Base-by-base conservation (phyloP, 2,113 vertebrate genomes). In the Numida meleagris region DNA sequence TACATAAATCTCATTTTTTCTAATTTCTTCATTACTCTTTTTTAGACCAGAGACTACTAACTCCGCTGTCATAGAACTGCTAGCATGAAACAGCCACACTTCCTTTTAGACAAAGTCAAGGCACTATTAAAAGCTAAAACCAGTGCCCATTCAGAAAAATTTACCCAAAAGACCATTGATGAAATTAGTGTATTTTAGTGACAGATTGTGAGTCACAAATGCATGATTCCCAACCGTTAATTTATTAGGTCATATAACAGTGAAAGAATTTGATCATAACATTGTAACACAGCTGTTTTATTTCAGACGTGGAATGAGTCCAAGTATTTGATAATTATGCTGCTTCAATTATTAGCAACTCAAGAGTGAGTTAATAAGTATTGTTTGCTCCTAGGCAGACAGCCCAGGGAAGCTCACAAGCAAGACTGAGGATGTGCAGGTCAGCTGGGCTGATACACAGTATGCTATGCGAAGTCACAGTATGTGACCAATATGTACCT, bases 261-360 rank as follows among this genome's bases (percentile, higher is more conserved):
- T 33, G 95, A 34, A 88, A 71, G 86, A 75, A 95, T 90, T 61
- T 71, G 68, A 86, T 95, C 4, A 14, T 65, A 92, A 81, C 82
- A 88, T 83, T 86, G 14, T 59, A 94, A 93, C 94, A 92, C 88
- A 95, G 96, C 86, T 94, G 96, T 8, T 96, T 95, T 63, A 86
- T 78, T 92, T 92, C 94, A 88, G 86, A 63, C 31, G 90, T 63
- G 90, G 92, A 91, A 51, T 0, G 7, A 86, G 57, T 71, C 94
- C 95, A 95, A 95, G 86, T 4, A 31, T 63, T 85, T 80, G 61
- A 55, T 93, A 96, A 96, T 93, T 90, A 79, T 10, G 51, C 82
- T 57, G 88, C 95, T 81, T 72, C 94, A 83, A 93, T 96, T 78
- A 93, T 82, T 14, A 58, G 66, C 4, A n/a, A 31, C 90, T 94